Conservation (phyloP, 2,888 invertebrate genomes). For the Bombylius discolor region DNA sequence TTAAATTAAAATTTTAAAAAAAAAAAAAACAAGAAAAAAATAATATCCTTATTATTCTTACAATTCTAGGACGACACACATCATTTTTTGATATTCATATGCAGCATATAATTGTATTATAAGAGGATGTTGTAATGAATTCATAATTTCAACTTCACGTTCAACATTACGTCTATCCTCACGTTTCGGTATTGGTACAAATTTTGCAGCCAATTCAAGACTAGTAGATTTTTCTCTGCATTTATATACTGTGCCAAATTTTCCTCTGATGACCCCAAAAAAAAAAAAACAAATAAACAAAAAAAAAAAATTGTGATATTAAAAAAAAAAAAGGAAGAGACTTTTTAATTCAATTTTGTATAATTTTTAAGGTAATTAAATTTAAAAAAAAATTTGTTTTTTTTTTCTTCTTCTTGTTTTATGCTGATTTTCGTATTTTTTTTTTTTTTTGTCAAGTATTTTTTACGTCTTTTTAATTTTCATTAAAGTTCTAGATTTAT, state of each 20-base stretch:
- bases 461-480: too few species aligned
- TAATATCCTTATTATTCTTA: slow-evolving; percentile 42
- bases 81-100: slow-evolving; percentile 83
- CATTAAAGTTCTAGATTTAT: too few species aligned
- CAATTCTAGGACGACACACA: slow-evolving; percentile 97
- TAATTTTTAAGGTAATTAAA: too few species aligned
- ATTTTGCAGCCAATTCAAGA: slow-evolving; percentile 80
- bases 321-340: not conserved
- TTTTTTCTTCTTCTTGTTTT: too few species aligned
- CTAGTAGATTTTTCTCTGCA: slow-evolving; percentile 75
- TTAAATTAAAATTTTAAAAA: not conserved
- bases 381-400: too few species aligned
- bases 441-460: too few species aligned
- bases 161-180: slow-evolving; percentile 86
- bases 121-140: slow-evolving; percentile 82
- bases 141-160: slow-evolving; percentile 94
- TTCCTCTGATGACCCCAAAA: slow-evolving; percentile 53
- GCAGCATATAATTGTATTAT: slow-evolving; percentile 96
- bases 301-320: slow-evolving; percentile 19
- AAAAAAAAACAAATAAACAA: too few species aligned
- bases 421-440: too few species aligned
- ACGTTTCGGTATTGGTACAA: slow-evolving; percentile 70
- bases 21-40: not conserved
- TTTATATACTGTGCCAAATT: slow-evolving; percentile 92
- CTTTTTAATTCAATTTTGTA: too few species aligned